Percentiles rank a stretch among this genome's conserved stretches.
Evolutionary conservation across 1,140 invertebrate genomes (phyloP).

Genomic region (Bombyx mandarina): DNA sequence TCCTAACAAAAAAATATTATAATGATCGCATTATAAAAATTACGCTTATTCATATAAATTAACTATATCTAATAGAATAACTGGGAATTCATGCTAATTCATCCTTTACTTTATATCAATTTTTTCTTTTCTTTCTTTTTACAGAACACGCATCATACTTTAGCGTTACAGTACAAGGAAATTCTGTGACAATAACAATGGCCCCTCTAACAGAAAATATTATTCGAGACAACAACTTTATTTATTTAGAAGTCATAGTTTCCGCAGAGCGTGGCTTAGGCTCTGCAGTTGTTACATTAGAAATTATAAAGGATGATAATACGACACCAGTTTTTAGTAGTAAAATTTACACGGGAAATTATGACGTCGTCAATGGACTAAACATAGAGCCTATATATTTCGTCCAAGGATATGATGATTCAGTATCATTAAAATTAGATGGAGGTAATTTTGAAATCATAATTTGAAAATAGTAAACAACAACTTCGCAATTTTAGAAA

Average conservation of each 20-base stretch:
- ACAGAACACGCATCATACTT: constrained; percentile 28
- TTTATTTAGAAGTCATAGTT: constrained; percentile 28
- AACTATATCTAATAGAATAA: too few species aligned
- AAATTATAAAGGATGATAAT: constrained; percentile 37
- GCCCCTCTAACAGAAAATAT: constrained; percentile 16
- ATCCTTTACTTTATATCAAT: not conserved
- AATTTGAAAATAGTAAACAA: not conserved
- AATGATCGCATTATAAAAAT: too few species aligned
- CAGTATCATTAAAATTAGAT: constrained; percentile 14
- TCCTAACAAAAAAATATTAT: too few species aligned
- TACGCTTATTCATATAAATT: too few species aligned
- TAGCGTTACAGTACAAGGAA: constrained; percentile 14
- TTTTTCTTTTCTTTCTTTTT: constrained; percentile 10
- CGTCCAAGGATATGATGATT: constrained; percentile 29
- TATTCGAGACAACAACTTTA: constrained; percentile 25
- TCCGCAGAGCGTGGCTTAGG: constrained; percentile 19
- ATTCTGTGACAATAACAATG: constrained; percentile 27
- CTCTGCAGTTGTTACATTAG: constrained; percentile 23
- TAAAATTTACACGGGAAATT: constrained; percentile 25
- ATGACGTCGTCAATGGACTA: constrained; percentile 16
- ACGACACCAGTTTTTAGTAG: constrained; percentile 26
- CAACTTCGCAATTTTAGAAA: too few species aligned
- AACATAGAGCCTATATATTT: constrained; percentile 23
- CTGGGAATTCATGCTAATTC: too few species aligned
- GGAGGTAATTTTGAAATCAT: constrained; percentile 26